Evolutionary conservation across 2,888 invertebrate genomes (phyloP).

Genomic region (Acrobasis repandana): DNA sequence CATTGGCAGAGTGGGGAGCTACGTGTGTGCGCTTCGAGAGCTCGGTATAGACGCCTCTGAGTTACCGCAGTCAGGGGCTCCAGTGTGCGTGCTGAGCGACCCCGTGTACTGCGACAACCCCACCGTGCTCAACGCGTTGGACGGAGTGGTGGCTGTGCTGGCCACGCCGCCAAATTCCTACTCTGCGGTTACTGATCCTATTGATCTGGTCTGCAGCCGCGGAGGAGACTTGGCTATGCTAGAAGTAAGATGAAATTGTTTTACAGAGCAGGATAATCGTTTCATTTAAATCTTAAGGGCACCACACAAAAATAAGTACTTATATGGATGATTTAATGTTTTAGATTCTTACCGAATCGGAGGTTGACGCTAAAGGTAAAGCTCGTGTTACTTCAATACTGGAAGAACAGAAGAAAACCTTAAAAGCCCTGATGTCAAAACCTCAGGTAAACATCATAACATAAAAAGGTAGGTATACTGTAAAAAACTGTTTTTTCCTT

Average conservation of each 20-base stretch:
- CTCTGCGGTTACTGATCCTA: constrained; percentile 90
- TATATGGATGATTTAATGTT: constrained; percentile 17
- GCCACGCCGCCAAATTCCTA: constrained; percentile 93
- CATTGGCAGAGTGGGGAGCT: constrained; percentile 81
- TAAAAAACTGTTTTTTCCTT: too few relatives aligned
- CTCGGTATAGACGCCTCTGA: constrained; percentile 84
- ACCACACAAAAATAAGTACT: too few relatives aligned
- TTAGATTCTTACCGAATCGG: constrained; percentile 85
- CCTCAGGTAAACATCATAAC: constrained; percentile 83
- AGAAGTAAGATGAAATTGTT: constrained; percentile 70
- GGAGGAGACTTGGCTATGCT: constrained; percentile 90
- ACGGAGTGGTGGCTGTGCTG: constrained; percentile 73
- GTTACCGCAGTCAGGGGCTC: constrained; percentile 58
- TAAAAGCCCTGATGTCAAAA: constrained; percentile 88
- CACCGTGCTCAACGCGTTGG: constrained; percentile 59
- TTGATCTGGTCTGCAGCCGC: constrained; percentile 90
- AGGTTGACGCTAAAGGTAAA: constrained; percentile 84
- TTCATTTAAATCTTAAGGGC: too few relatives aligned
- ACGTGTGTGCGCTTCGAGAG: constrained; percentile 86
- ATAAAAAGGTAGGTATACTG: not conserved
- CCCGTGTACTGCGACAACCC: constrained; percentile 83
- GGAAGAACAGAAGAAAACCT: constrained; percentile 89
- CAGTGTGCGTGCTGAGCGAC: constrained; percentile 71
- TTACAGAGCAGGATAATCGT: too few relatives aligned
- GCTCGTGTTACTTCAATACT: constrained; percentile 85